phyloP scores from a whole-genome alignment of 2,113 vertebrate species.

The Salvator merianae region DNA sequence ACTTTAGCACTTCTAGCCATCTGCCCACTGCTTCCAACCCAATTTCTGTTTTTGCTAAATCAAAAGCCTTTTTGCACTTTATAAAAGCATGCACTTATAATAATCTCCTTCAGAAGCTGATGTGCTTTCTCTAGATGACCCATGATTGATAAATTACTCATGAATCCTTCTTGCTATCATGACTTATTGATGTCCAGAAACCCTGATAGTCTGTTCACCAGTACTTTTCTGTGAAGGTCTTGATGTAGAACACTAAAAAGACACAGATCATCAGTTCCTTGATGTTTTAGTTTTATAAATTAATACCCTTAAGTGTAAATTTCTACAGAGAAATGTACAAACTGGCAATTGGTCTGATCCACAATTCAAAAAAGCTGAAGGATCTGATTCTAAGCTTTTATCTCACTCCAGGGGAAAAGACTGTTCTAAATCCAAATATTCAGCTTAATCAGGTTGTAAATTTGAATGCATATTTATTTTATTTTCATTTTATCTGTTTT shows the following conservation, averaged over 20 bases:
- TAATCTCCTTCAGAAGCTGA: slow-evolving; percentile 45
- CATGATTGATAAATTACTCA: slow-evolving; percentile 59
- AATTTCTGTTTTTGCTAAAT: slow-evolving; percentile 35
- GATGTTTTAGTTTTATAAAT: slow-evolving; percentile 37
- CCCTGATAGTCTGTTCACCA: slow-evolving; percentile 44
- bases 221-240: slow-evolving; percentile 26
- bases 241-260: slow-evolving; percentile 17
- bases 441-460: background rate
- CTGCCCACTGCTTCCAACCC: slow-evolving; percentile 7
- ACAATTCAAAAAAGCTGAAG: background rate
- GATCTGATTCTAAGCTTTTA: slow-evolving; percentile 17
- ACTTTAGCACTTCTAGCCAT: background rate
- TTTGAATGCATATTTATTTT: background rate
- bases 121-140: slow-evolving; percentile 51
- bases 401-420: background rate
- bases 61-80: slow-evolving; percentile 35
- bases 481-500: background rate
- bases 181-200: slow-evolving; percentile 52
- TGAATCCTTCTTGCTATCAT: slow-evolving; percentile 56
- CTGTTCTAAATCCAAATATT: slow-evolving; percentile 12
- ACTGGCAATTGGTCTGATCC: background rate
- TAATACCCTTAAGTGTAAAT: slow-evolving; percentile 31
- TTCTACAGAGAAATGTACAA: slow-evolving; percentile 24
- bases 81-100: slow-evolving; percentile 40
- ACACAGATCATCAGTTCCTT: slow-evolving; percentile 29